These are phyloP conservation scores for Opisthocomus hoazin DNA, from an alignment of 2,113 vertebrate species.

Conservation along the genomic window DNA sequence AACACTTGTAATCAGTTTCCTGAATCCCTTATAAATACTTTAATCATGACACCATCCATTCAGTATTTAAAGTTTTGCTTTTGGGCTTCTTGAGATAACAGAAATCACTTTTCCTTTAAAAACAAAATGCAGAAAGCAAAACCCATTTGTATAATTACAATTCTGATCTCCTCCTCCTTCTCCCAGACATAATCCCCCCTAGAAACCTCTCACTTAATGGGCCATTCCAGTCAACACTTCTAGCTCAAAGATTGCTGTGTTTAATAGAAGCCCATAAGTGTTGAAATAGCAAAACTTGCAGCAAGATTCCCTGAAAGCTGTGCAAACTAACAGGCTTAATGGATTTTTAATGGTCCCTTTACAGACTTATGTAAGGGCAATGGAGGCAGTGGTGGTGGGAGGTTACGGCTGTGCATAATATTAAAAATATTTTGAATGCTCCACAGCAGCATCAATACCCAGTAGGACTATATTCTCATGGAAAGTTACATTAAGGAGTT, in stretches of 20 bases:
- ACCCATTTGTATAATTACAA: constrained; percentile 45
- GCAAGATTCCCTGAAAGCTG: constrained; percentile 40
- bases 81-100: constrained; percentile 46
- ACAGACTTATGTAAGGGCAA: constrained; percentile 21
- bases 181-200: neutral
- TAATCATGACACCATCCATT: neutral
- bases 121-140: constrained; percentile 56
- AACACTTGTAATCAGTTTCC: neutral
- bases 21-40: neutral
- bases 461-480: neutral
- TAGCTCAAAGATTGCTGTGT: constrained; percentile 32
- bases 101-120: constrained; percentile 48
- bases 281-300: constrained; percentile 34
- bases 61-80: constrained; percentile 38
- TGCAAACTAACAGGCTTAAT: constrained; percentile 61
- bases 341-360: constrained; percentile 60
- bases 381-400: neutral
- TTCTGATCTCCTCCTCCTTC: neutral
- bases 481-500: constrained; percentile 13
- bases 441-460: neutral
- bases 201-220: constrained; percentile 46
- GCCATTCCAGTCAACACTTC: constrained; percentile 35
- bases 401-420: constrained; percentile 34
- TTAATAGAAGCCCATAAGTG: constrained; percentile 1
- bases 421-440: constrained; percentile 50